Evolutionary conservation across 2,797 vertebrate genomes (phyloP), one percentile per base, ranked within the genome.

Genomic region (Oreochromis mossambicus): DNA sequence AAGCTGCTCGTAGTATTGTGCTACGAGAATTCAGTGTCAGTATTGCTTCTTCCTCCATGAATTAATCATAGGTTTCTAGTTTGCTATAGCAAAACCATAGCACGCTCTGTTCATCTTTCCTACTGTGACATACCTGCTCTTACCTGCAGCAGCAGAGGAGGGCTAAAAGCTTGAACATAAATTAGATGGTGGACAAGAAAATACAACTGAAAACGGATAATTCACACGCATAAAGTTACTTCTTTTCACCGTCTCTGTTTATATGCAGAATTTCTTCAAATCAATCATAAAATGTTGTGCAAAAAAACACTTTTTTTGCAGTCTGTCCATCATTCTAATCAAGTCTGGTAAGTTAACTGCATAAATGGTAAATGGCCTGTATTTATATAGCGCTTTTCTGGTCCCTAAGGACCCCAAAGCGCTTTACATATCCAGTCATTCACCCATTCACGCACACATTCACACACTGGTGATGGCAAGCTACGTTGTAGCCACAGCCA

Each of bases 61-160:
- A 84, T 90, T 73, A 80, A 89, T 82, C 79, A 89, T 79, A 79
- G 75, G 36, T 58, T 83, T 63, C 66, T 78, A 34, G 79, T 81
- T 81, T 89, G 80, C 52, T 58, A 77, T 63, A 81, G 86, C 77
- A 66, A 81, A 77, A 77, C 50, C 80, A 26, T 9, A 29, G 19
- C 17, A 32, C 21, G 34, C 68, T 14, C 19, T 77, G 21, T 77
- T 34, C 24, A 48, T 82, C 54, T 50, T 12, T 51, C 78, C 68
- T 77, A 85, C 79, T 86, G 85, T 84, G 81, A 85, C 77, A 68
- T 36, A 50, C 46, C 56, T 34, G 19, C 58, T 84, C 26, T 81
- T 54, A 86, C 82, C 61, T 79, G 80, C 78, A 63, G 86, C 76
- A 68, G 51, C 5, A 9, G 51, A 4, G 24, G 32, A 51, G 26